phyloP scores from a whole-genome alignment of 2,113 vertebrate species.

The Charina bottae region DNA sequence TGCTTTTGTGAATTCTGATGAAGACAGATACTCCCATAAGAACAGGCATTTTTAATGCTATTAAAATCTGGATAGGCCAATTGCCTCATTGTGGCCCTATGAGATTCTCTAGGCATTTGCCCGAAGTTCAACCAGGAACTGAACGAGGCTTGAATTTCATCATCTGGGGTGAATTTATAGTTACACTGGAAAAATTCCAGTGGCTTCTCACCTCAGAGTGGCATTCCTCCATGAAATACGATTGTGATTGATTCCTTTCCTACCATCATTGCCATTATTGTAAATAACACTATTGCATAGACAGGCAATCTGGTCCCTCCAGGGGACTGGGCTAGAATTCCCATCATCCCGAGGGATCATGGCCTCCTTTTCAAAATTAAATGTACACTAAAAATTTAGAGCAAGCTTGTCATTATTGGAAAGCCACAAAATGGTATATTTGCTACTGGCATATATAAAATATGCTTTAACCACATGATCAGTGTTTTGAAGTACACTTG shows the following conservation, averaged over 20 bases:
- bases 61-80: neutral
- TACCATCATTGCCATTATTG: neutral
- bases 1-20: neutral
- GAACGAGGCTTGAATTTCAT: conserved; percentile 3
- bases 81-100: neutral
- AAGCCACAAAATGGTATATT: neutral
- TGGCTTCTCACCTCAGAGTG: neutral
- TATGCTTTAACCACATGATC: neutral
- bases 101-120: neutral
- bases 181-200: neutral
- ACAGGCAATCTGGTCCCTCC: neutral
- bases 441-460: neutral
- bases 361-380: neutral
- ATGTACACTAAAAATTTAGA: neutral
- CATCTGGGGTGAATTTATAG: conserved; percentile 3
- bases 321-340: neutral
- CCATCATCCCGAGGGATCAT: neutral
- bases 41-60: neutral
- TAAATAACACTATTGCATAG: neutral
- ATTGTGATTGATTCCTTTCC: neutral
- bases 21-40: neutral
- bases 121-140: neutral
- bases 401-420: neutral
- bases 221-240: neutral
- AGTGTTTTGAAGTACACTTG: neutral